phyloP scores from a whole-genome alignment of 2,888 invertebrate species.

The Petrolisthes cinctipes region DNA sequence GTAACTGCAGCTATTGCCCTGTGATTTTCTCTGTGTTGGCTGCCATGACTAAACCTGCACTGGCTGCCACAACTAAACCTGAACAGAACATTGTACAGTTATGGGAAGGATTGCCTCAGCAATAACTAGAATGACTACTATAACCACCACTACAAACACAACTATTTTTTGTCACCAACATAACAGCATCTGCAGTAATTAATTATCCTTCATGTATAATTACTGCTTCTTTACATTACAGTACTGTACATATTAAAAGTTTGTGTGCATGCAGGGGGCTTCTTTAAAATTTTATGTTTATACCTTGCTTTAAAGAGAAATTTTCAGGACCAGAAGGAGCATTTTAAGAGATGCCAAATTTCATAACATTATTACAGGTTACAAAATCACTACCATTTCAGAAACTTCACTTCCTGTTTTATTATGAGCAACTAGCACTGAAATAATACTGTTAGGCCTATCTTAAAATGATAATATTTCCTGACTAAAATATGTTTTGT shows the following conservation, averaged over 20 bases:
- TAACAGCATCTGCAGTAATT: neutral
- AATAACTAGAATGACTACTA: neutral
- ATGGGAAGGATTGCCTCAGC: neutral
- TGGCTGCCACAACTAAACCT: neutral
- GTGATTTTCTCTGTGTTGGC: neutral
- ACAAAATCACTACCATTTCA: no score
- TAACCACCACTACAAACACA: neutral
- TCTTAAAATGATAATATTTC: no score
- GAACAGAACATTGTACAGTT: neutral
- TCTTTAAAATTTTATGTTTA: neutral
- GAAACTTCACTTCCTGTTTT: no score
- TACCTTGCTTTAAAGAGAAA: neutral
- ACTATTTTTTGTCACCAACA: neutral
- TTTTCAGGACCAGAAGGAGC: neutral
- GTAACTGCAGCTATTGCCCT: neutral
- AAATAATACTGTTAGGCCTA: no score
- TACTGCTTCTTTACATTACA: neutral
- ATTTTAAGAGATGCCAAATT: neutral
- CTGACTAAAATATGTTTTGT: no score
- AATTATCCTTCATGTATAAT: neutral
- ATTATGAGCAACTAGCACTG: no score
- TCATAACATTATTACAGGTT: neutral
- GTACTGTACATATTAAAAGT: neutral
- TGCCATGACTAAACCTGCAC: neutral
- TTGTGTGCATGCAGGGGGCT: constrained; percentile 1